A percentile compares a stretch with the other conserved stretches of the same genome.
Evolutionary conservation across 2,113 vertebrate genomes (phyloP).

Genomic region (Hypocryptadius cinnamomeus): DNA sequence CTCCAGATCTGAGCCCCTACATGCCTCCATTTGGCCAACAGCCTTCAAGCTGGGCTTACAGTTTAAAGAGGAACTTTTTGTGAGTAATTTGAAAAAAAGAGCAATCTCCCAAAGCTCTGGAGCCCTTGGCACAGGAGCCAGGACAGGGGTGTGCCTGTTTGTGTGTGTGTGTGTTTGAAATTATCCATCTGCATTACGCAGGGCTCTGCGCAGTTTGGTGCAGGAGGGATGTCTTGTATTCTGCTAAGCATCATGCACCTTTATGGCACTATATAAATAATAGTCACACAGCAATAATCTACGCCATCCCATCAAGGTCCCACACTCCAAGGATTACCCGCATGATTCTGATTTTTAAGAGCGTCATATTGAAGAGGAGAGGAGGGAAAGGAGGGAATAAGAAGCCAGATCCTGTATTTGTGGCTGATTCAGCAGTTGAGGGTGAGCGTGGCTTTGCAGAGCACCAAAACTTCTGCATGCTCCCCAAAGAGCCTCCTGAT

Average conservation of each 20-base stretch:
- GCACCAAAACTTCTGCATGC: not conserved
- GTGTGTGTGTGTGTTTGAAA: not conserved
- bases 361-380: not conserved
- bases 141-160: not conserved
- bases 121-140: not conserved
- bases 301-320: slow-evolving; percentile 16
- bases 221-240: slow-evolving; percentile 17
- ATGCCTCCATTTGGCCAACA: slow-evolving; percentile 40
- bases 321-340: not conserved
- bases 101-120: not conserved
- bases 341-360: slow-evolving; percentile 20
- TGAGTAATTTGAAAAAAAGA: not conserved
- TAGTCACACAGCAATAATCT: slow-evolving; percentile 20
- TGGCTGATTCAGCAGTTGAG: slow-evolving; percentile 22
- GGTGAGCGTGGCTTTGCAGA: not conserved
- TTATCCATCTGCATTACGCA: not conserved
- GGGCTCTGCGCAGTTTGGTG: not conserved
- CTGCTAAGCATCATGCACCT: not conserved
- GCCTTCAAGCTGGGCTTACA: slow-evolving; percentile 36
- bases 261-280: slow-evolving; percentile 50
- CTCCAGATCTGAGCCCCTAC: slow-evolving; percentile 50
- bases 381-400: not conserved
- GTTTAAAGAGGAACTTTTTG: slow-evolving; percentile 32
- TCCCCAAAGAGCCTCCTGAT: not conserved
- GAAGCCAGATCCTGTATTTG: not conserved